Conservation (phyloP, 2,113 vertebrate species). For the Campylorhamphus procurvoides region DNA sequence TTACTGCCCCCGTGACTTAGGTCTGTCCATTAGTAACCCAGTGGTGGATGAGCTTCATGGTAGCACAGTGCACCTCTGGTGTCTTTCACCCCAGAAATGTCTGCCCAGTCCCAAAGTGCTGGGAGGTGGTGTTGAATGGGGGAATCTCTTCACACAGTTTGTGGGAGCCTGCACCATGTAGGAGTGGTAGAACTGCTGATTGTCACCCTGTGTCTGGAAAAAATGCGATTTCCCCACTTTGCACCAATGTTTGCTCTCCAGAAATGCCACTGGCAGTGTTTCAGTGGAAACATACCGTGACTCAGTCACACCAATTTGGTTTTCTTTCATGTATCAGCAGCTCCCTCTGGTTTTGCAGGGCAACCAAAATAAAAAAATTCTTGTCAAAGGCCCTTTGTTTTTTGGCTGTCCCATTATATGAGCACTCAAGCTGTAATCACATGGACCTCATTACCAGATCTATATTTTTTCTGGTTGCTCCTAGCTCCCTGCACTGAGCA, state of each 20-base stretch:
- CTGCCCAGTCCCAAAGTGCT: neutral
- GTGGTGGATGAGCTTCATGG: neutral
- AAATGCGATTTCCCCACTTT: neutral
- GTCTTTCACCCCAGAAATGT: neutral
- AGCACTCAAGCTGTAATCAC: neutral
- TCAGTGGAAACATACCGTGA: neutral
- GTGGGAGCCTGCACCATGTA: accelerated
- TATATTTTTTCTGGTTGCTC: neutral
- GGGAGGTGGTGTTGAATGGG: neutral
- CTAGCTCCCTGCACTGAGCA: neutral
- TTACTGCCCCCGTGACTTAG: neutral
- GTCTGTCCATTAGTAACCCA: neutral
- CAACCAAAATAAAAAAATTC: neutral
- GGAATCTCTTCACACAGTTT: neutral
- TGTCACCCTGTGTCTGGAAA: neutral
- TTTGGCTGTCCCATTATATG: neutral
- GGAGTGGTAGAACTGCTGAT: neutral
- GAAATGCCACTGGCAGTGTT: neutral
- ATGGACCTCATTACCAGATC: neutral
- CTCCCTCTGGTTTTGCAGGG: neutral
- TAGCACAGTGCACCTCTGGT: neutral
- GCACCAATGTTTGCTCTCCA: neutral
- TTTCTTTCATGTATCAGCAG: neutral
- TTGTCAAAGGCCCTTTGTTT: neutral
- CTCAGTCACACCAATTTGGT: neutral